These are phyloP conservation scores for Ceratina australensis DNA, from an alignment of 1,140 invertebrate genomes.

Conservation along the genomic window DNA sequence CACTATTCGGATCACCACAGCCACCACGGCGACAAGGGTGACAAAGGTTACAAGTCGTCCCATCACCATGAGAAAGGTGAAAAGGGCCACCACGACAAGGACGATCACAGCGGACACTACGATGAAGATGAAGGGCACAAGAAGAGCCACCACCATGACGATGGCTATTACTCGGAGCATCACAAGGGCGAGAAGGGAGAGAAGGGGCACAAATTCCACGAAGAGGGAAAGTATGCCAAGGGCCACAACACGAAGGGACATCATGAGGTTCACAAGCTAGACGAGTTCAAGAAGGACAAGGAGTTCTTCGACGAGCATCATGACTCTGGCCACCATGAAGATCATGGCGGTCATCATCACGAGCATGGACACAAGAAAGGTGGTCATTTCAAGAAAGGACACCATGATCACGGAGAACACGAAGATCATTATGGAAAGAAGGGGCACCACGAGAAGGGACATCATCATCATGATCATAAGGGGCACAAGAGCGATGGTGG, in stretches of 20 bases:
- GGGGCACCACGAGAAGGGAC: slow-evolving; percentile 79
- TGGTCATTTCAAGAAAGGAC: slow-evolving; percentile 87
- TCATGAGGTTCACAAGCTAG: slow-evolving; percentile 85
- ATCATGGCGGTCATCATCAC: slow-evolving; percentile 87
- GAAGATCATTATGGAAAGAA: slow-evolving; percentile 84
- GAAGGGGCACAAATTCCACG: slow-evolving; percentile 84
- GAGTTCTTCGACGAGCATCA: slow-evolving; percentile 90
- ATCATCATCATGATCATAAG: slow-evolving; percentile 76
- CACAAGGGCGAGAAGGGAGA: slow-evolving; percentile 83
- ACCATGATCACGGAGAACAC: slow-evolving; percentile 84
- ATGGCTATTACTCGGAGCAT: slow-evolving; percentile 83
- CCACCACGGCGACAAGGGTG: slow-evolving; percentile 76
- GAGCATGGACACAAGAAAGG: slow-evolving; percentile 87
- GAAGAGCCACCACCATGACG: slow-evolving; percentile 85
- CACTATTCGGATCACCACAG: slow-evolving; percentile 81
- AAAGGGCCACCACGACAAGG: slow-evolving; percentile 85
- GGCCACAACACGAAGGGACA: slow-evolving; percentile 85
- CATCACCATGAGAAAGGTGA: slow-evolving; percentile 84
- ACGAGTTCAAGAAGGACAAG: slow-evolving; percentile 87
- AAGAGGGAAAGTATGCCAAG: slow-evolving; percentile 84
- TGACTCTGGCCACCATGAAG: slow-evolving; percentile 89
- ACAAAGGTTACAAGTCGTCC: slow-evolving; percentile 81
- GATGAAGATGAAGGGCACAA: slow-evolving; percentile 84
- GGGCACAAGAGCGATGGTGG: slow-evolving; percentile 74
- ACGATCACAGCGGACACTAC: slow-evolving; percentile 83